These are phyloP conservation scores for Cyrtodaria siliqua DNA, from an alignment of 2,888 invertebrate genomes.

Conservation along the genomic window DNA sequence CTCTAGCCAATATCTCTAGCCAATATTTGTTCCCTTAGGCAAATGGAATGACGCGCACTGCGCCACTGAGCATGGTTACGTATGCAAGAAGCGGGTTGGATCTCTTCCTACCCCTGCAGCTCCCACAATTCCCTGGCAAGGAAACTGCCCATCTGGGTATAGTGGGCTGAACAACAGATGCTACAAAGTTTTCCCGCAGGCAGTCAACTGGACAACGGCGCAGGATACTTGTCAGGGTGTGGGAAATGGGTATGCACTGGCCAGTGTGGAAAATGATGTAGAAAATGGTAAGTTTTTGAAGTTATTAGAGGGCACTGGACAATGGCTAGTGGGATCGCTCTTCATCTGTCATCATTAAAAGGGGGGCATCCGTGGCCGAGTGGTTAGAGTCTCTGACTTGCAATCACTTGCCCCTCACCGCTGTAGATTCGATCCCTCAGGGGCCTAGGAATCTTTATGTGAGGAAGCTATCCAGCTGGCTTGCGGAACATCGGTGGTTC, in stretches of 20 bases:
- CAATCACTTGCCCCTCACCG: too few species aligned
- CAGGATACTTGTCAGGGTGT: slow-evolving; percentile 56
- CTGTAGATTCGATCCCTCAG: too few species aligned
- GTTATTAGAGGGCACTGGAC: too few species aligned
- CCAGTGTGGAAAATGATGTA: slow-evolving; percentile 65
- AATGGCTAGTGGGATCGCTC: too few species aligned
- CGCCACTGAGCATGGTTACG: slow-evolving; percentile 64
- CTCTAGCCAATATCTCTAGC: background rate
- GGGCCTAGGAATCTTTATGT: too few species aligned
- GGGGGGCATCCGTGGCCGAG: too few species aligned
- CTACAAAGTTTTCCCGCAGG: slow-evolving; percentile 64
- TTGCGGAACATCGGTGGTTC: too few species aligned
- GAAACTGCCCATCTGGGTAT: slow-evolving; percentile 76
- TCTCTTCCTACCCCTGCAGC: slow-evolving; percentile 41
- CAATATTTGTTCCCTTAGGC: slow-evolving; percentile 14
- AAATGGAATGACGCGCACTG: slow-evolving; percentile 78
- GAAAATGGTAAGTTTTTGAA: slow-evolving; percentile 66
- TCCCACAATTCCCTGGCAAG: slow-evolving; percentile 56
- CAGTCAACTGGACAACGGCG: slow-evolving; percentile 70
- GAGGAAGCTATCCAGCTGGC: too few species aligned
- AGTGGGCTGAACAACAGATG: slow-evolving; percentile 69
- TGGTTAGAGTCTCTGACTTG: too few species aligned
- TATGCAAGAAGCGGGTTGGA: slow-evolving; percentile 70
- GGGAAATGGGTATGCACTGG: slow-evolving; percentile 54
- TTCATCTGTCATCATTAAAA: too few species aligned